phyloP scores from a whole-genome alignment of 2,797 vertebrate species.

The Notoglanidium macrostoma region DNA sequence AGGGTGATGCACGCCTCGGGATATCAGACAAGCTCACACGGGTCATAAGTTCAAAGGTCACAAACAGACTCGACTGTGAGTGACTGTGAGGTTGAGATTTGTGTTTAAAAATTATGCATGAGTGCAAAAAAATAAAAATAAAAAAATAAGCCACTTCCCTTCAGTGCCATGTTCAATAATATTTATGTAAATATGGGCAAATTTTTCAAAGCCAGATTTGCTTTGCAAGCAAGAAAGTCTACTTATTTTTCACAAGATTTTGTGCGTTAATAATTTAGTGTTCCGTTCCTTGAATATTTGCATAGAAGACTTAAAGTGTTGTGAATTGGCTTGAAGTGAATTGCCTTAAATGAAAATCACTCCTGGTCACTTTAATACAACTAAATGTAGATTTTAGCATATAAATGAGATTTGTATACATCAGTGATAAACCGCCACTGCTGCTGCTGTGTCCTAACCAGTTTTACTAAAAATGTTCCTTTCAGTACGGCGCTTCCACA shows the following conservation, averaged over 20 bases:
- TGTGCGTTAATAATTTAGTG: constrained; percentile 3
- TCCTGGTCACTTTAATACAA: neutral
- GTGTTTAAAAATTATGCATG: neutral
- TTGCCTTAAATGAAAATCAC: constrained; percentile 13
- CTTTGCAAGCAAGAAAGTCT: constrained; percentile 3
- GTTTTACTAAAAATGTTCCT: neutral
- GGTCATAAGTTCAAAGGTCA: constrained; percentile 61
- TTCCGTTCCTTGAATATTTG: neutral
- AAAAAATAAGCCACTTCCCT: neutral
- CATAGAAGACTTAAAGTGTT: constrained; percentile 3
- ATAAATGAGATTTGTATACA: neutral
- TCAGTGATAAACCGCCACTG: neutral
- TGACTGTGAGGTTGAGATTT: constrained; percentile 3
- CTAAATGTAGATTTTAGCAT: neutral
- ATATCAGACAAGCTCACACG: constrained; percentile 49
- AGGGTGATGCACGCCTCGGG: constrained; percentile 31
- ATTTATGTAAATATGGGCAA: neutral
- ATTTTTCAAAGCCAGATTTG: neutral
- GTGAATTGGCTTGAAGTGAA: constrained; percentile 3
- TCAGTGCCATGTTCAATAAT: neutral
- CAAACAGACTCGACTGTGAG: constrained; percentile 18
- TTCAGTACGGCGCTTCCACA: neutral
- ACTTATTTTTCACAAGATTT: neutral
- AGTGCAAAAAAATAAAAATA: neutral
- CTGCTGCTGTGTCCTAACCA: neutral